Percentiles rank a stretch among this genome's conserved stretches.
phyloP scores from a whole-genome alignment of 1,140 invertebrate genomes.

The Cyclina sinensis region DNA sequence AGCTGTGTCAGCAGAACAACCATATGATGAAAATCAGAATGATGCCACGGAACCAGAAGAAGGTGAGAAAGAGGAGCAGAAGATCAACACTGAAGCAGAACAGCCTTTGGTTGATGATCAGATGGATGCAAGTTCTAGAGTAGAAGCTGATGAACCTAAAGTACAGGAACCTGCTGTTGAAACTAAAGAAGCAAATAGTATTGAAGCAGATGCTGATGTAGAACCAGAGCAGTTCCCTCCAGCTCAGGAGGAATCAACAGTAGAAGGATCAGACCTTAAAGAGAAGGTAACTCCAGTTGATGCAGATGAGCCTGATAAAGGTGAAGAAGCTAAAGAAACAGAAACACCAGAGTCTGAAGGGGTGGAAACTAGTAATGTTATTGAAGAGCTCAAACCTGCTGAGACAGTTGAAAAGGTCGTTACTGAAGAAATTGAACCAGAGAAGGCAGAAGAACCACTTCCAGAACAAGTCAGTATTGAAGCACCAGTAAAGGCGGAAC shows the following conservation, averaged over 20 bases:
- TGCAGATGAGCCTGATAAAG: background rate
- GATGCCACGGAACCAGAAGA: background rate
- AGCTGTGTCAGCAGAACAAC: background rate
- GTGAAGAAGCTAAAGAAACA: background rate
- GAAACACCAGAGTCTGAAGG: background rate
- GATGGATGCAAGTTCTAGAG: background rate
- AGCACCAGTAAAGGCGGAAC: background rate
- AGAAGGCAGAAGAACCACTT: background rate
- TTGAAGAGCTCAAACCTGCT: background rate
- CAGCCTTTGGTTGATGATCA: background rate
- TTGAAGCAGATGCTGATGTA: background rate
- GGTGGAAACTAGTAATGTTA: background rate
- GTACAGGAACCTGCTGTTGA: conserved; percentile 46
- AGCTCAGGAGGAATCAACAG: background rate
- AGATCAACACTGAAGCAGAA: background rate
- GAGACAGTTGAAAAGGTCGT: background rate
- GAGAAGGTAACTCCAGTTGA: background rate
- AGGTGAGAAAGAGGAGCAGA: background rate
- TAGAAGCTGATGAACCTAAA: background rate
- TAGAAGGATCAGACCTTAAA: background rate
- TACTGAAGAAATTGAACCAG: conserved; percentile 9
- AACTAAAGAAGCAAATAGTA: background rate
- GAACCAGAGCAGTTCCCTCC: no score
- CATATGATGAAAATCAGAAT: conserved; percentile 3
- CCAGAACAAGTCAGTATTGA: background rate